Evolutionary conservation across 2,888 invertebrate genomes (phyloP).

Genomic region (Andrena marginata): DNA sequence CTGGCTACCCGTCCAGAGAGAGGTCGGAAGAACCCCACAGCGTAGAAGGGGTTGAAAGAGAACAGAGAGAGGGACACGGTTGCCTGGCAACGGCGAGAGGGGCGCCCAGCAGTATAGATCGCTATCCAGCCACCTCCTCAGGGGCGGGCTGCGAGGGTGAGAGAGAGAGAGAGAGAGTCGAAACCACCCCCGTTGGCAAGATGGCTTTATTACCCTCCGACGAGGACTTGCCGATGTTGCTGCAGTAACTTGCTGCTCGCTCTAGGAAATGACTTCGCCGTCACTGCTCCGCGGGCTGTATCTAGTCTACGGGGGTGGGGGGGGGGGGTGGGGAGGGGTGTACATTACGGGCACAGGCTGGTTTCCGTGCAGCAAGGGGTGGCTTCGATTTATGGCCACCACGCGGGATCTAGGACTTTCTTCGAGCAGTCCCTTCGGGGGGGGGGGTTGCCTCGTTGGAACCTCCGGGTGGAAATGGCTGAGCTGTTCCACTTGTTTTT

Average conservation of each 20-base stretch:
- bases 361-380: neutral
- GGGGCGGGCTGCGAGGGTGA: constrained; percentile 73
- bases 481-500: neutral
- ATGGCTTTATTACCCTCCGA: constrained; percentile 84
- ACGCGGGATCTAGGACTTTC: constrained; percentile 12
- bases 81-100: constrained; percentile 74
- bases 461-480: neutral
- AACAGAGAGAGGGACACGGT: constrained; percentile 55
- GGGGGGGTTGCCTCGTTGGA: neutral
- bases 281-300: constrained; percentile 53
- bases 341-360: neutral
- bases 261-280: constrained; percentile 79
- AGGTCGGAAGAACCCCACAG: constrained; percentile 61
- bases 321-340: neutral
- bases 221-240: constrained; percentile 78
- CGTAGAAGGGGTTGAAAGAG: constrained; percentile 66
- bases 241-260: constrained; percentile 77
- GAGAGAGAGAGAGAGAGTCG: constrained; percentile 65
- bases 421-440: constrained; percentile 1
- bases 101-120: constrained; percentile 77
- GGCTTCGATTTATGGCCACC: constrained; percentile 39
- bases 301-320: constrained; percentile 1
- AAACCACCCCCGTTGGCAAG: constrained; percentile 79
- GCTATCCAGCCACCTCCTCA: constrained; percentile 76
- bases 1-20: constrained; percentile 39